Evolutionary conservation across 2,797 vertebrate genomes (phyloP).

Genomic region (Amblyraja radiata): DNA sequence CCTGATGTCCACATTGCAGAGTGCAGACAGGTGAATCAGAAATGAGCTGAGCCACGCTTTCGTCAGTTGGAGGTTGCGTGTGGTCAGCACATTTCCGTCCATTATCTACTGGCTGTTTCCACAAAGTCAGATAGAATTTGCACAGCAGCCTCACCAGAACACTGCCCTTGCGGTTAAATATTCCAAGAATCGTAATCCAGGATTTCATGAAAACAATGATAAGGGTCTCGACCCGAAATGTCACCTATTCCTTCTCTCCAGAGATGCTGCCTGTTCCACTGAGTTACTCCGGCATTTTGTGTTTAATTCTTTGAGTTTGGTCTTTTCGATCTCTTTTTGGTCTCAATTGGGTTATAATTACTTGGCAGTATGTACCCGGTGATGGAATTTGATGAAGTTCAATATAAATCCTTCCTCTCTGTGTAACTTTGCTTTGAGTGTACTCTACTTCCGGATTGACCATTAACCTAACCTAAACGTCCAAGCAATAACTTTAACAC

Average conservation of each 20-base stretch:
- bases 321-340: neutral
- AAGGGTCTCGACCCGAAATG: too few relatives aligned
- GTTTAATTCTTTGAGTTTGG: neutral
- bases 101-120: too few relatives aligned
- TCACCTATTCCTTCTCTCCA: too few relatives aligned
- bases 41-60: too few relatives aligned
- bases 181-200: neutral
- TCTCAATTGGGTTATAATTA: neutral
- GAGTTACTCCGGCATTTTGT: too few relatives aligned
- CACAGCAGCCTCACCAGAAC: neutral
- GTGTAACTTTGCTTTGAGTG: neutral
- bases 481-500: slow-evolving; percentile 11
- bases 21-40: too few relatives aligned
- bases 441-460: neutral
- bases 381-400: neutral
- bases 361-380: neutral
- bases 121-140: neutral
- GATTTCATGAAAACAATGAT: neutral
- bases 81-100: too few relatives aligned
- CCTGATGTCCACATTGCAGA: too few relatives aligned
- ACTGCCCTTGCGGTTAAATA: neutral
- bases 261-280: too few relatives aligned
- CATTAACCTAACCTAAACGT: neutral
- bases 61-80: too few relatives aligned
- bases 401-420: neutral